Evolutionary conservation across 2,888 invertebrate species (phyloP).

Genomic region (Catocala nupta): DNA sequence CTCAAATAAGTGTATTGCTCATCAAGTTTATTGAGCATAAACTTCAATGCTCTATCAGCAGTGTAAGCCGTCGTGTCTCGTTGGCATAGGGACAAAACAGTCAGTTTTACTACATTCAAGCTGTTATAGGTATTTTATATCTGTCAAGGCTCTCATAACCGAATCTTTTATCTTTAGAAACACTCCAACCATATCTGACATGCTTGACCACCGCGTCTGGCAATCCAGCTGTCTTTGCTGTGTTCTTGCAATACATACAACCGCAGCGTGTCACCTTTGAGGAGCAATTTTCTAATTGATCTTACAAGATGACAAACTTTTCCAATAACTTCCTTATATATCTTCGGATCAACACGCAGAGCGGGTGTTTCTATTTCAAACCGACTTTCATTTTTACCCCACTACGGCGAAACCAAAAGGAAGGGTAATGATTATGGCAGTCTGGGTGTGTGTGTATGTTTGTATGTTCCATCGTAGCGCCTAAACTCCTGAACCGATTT

Average conservation of each 20-base stretch:
- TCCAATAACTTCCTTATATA: neutral
- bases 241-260: neutral
- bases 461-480: no score
- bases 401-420: no score
- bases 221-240: conserved; percentile 10
- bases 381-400: neutral
- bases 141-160: neutral
- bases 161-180: conserved; percentile 12
- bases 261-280: neutral
- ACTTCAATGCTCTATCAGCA: no score
- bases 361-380: neutral
- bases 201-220: conserved; percentile 12
- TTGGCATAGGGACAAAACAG: no score
- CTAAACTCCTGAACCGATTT: no score
- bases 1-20: no score
- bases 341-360: neutral
- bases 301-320: neutral
- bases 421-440: no score
- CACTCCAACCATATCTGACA: conserved; percentile 11
- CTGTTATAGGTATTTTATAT: neutral
- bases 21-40: no score
- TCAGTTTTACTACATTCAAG: no score
- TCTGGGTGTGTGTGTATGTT: no score
- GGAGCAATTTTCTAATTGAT: neutral
- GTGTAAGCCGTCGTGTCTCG: no score